Percentiles rank a stretch among this genome's conserved stretches.
phyloP scores from a whole-genome alignment of 37 sponge, comb jelly and placozoan genomes.

The Cladorhizidae sp. region DNA sequence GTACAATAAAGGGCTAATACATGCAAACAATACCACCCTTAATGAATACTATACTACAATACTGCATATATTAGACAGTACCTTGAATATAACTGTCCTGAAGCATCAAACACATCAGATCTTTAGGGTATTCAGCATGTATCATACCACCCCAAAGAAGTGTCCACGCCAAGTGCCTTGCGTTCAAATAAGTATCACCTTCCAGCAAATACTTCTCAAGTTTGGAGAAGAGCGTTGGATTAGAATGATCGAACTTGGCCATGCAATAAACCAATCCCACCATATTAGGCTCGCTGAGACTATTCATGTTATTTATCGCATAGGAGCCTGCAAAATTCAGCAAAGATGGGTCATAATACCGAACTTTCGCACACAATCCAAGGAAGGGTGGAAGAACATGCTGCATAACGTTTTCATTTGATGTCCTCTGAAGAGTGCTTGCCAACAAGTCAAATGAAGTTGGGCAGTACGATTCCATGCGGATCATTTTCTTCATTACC shows the following conservation, averaged over 20 bases:
- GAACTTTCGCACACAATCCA: not conserved
- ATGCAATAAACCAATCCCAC: not conserved
- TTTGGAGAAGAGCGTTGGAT: not conserved
- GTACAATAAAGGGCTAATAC: no score
- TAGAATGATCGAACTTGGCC: not conserved
- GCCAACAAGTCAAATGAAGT: not conserved
- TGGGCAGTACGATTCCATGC: not conserved
- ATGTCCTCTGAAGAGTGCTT: not conserved
- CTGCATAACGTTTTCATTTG: not conserved
- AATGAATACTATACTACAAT: no score
- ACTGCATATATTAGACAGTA: no score
- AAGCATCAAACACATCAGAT: not conserved
- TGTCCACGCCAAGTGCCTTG: not conserved
- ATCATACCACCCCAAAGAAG: not conserved
- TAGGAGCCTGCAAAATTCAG: not conserved
- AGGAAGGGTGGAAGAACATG: not conserved
- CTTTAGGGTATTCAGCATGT: not conserved
- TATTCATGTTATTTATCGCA: not conserved
- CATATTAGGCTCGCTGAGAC: not conserved
- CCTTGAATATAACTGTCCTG: not conserved
- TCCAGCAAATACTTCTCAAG: not conserved
- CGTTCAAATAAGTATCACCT: not conserved
- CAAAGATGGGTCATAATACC: not conserved
- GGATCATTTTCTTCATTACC: no score
- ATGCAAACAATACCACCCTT: no score